Percentiles rank a stretch among this genome's conserved stretches.
These are phyloP conservation scores for Aphelenchoides besseyi DNA, from an alignment of 1,140 invertebrate species.

Conservation along the genomic window DNA sequence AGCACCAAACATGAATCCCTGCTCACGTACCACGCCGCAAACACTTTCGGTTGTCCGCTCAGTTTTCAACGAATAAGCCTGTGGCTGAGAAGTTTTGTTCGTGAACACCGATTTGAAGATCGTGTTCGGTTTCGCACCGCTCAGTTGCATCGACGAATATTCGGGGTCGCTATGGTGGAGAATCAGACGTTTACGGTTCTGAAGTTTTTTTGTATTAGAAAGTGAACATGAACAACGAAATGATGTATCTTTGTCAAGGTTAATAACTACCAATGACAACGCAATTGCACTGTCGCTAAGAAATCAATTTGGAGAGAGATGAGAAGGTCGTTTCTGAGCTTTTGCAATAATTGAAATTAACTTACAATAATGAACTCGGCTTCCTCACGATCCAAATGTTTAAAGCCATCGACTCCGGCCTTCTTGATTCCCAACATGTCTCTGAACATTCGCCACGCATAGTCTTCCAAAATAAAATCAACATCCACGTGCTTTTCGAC, in stretches of 20 bases:
- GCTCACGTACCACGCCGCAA: constrained; percentile 63
- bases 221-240: too few relatives aligned
- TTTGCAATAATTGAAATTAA: constrained; percentile 30
- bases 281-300: too few relatives aligned
- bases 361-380: constrained; percentile 59
- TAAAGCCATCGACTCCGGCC: constrained; percentile 60
- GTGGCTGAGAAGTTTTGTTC: constrained; percentile 64
- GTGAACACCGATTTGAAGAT: constrained; percentile 66
- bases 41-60: constrained; percentile 65
- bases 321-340: constrained; percentile 10
- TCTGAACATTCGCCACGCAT: constrained; percentile 64
- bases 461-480: constrained; percentile 63
- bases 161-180: constrained; percentile 62
- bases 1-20: constrained; percentile 65
- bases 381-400: constrained; percentile 54
- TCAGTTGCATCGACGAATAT: constrained; percentile 57
- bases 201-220: constrained; percentile 39
- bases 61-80: constrained; percentile 67
- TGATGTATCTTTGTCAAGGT: too few relatives aligned
- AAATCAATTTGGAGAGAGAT: constrained; percentile 3
- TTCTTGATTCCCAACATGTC: constrained; percentile 62
- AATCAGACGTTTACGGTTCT: constrained; percentile 64
- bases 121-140: constrained; percentile 57
- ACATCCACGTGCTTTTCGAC: constrained; percentile 62
- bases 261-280: too few relatives aligned